Conservation (phyloP, 2,888 invertebrate species). For the Galerucella pusilla region DNA sequence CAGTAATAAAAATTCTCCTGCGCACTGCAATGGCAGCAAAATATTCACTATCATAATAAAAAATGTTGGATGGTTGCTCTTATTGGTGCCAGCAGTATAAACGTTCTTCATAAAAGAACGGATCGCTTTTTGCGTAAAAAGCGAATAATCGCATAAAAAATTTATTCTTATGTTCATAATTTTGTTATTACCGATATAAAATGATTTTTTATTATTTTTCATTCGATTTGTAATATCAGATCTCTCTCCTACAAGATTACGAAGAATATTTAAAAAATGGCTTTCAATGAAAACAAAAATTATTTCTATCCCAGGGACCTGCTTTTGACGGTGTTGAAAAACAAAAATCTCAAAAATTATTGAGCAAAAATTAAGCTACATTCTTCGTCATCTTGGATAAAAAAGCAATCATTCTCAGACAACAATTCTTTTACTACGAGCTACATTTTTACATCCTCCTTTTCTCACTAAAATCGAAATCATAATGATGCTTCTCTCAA, state of each 20-base stretch:
- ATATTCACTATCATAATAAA: conserved; percentile 8
- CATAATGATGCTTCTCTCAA: no score
- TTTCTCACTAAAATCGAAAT: no score
- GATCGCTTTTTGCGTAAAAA: neutral
- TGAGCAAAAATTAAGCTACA: no score
- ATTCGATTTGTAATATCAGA: neutral
- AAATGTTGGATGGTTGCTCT: neutral
- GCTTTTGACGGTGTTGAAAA: no score
- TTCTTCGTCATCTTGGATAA: no score
- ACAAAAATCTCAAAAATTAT: no score
- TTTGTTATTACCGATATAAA: neutral
- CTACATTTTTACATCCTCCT: no score
- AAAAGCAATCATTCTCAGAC: no score
- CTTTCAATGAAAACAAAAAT: neutral
- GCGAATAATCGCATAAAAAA: neutral
- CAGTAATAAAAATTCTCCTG: neutral
- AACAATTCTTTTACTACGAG: no score
- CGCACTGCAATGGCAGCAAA: neutral
- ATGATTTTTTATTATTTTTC: neutral
- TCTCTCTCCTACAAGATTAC: neutral
- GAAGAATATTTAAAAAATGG: neutral
- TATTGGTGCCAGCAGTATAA: neutral
- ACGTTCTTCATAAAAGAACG: neutral
- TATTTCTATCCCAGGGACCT: no score
- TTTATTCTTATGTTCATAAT: neutral